Evolutionary conservation across 2,113 vertebrate species (phyloP).

Genomic region (Micromys minutus): DNA sequence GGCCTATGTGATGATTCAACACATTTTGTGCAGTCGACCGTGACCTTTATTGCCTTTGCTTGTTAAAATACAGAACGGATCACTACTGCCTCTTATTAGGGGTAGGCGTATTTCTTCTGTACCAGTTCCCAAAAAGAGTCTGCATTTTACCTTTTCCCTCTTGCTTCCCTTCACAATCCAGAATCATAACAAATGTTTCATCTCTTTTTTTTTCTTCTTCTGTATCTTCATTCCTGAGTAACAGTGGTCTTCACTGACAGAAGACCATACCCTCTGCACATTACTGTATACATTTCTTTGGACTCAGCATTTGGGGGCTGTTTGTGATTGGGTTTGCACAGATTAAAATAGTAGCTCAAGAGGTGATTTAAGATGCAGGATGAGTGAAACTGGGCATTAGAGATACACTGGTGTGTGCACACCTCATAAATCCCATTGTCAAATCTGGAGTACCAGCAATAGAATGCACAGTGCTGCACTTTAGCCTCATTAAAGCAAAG

Average conservation of each 20-base stretch:
- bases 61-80: conserved; percentile 33
- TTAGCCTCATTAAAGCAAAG: conserved; percentile 74
- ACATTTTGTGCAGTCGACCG: neutral
- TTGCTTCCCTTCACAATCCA: conserved; percentile 48
- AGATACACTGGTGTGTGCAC: conserved; percentile 60
- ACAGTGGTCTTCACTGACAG: conserved; percentile 63
- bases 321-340: conserved; percentile 63
- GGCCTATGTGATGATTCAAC: neutral
- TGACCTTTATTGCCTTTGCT: conserved; percentile 1
- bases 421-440: conserved; percentile 63
- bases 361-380: conserved; percentile 74
- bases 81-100: neutral
- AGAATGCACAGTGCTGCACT: conserved; percentile 59
- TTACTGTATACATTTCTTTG: conserved; percentile 63
- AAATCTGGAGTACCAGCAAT: conserved; percentile 56
- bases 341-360: conserved; percentile 72
- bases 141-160: conserved; percentile 50
- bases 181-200: conserved; percentile 34
- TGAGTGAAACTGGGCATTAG: conserved; percentile 76
- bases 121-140: neutral
- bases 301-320: conserved; percentile 48
- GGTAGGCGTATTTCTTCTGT: conserved; percentile 1
- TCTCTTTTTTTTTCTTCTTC: too few relatives aligned
- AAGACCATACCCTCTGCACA: conserved; percentile 57
- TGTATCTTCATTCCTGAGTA: conserved; percentile 75